Evolutionary conservation across 2,888 invertebrate species (phyloP), one percentile per base, ranked within the genome.

Genomic region (Silvanus unidentatus): DNA sequence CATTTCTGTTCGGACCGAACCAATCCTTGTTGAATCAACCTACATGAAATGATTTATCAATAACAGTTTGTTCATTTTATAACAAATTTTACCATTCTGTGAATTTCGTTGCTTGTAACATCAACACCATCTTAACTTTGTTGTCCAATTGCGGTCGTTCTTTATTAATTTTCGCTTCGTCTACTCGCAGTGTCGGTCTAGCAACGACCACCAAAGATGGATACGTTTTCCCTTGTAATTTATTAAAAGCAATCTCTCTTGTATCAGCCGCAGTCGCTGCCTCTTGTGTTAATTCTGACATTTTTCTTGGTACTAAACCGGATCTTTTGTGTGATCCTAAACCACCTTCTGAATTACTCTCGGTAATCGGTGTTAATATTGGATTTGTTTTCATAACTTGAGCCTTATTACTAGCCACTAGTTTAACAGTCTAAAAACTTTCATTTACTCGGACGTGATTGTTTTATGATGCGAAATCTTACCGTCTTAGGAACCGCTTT

Each of bases 161-260:
- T 8, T 22, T 22, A 22, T 8, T 5, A 0, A 76, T 73, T 32
- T 76, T 70, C 0, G 73, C 64, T 50, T 87, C 86, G 64, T 86
- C 86, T 0, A 81, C 77, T 43, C 82, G 80, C 1, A 92, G 76
- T 73, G 84, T 84, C 0, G 90, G 89, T 22, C 88, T 79, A 0
- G 90, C 90, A 13, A 86, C 80, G 0, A 92, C 90, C 22, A 91
- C 88, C 40, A 92, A 73, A 0, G 91, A 91, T 0, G 91, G 91
- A 71, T 85, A 91, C 0, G 90, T 91, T 68, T 89, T 87, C 30
- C 88, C 84, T 73, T 83, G 83, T 43, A 87, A 68, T 66, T 88
- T 88, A 63, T 84, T 86, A 60, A 86, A 85, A 1, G 86, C 81
- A 2, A 88, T 81, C 68, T 89, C 88, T 36, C 80, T 74, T 0